Conservation (phyloP, 2,797 vertebrate species). For the Enteromius argenteus region DNA sequence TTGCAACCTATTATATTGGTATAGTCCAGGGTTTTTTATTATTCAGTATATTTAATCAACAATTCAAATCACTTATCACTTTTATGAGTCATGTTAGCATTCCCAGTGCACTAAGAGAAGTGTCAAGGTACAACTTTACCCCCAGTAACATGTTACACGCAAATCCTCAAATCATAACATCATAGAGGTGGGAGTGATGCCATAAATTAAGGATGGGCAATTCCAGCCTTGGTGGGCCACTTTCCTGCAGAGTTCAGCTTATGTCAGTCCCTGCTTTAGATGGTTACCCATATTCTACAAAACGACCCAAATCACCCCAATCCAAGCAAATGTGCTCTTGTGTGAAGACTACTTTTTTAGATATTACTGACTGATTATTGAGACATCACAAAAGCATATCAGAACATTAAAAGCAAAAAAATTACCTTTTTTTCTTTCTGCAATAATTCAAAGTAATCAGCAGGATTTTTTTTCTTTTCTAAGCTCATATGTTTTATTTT, state of each 20-base stretch:
- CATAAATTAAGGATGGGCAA: not conserved
- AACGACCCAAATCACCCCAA: not conserved
- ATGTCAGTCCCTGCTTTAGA: not conserved
- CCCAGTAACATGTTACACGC: not conserved
- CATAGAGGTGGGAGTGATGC: not conserved
- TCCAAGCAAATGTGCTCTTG: not conserved
- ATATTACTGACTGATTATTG: not conserved
- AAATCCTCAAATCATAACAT: not conserved
- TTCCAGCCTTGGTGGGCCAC: not conserved
- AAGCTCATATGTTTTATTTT: not conserved
- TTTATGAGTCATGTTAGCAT: not conserved
- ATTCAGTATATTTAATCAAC: constrained; percentile 12
- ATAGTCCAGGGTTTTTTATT: constrained; percentile 59
- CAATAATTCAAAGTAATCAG: not conserved
- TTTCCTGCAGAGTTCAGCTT: not conserved
- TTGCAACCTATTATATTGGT: constrained; percentile 79
- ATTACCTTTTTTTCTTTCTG: not conserved
- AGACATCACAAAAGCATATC: not conserved
- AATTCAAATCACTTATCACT: constrained; percentile 11
- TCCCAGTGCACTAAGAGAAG: not conserved
- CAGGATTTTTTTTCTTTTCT: not conserved
- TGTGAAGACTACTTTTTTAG: not conserved
- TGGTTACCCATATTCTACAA: not conserved
- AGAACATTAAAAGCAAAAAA: not conserved
- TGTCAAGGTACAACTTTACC: not conserved